Base-by-base conservation (phyloP, 1,140 invertebrate genomes). In the Trypoxylus dichotomus region DNA sequence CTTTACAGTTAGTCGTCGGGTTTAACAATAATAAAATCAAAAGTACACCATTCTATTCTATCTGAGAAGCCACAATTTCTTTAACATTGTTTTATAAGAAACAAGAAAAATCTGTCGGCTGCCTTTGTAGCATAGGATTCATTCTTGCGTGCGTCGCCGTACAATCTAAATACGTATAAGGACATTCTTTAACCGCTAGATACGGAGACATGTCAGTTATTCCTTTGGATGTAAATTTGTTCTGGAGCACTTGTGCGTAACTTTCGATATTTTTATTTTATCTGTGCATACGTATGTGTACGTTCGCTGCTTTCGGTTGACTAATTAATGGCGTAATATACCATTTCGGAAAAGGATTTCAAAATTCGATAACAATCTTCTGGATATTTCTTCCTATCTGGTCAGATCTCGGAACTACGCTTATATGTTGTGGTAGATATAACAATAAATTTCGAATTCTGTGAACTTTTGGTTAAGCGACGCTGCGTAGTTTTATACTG, bases 191-290 rank as follows among this genome's bases (percentile, higher is more conserved):
- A 82, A 82, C 81, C 81, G 80, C 78, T 83, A 83, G 83, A 83
- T 84, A 83, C 82, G 83, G 83, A 83, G 83, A 80, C 83, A 84
- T 81, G 83, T 84, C 83, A 82, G 78, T 54, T 80, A 84, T 82
- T 82, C 83, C 83, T 84, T 84, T 83, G 82, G 83, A 84, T 84
- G 83, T 84, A 84, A 84, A 84, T 84, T 84, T 84, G 82, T 83
- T 80, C 79, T 82, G 79, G 80, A 82, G 80, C 81, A 82, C 79
- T 82, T 83, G 60, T 68, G 60, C 60, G 60, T 68, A 43, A 80
- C 82, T 81, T 79, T 80, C 82, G 82, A 83, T 74, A 75, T 47
- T 42, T 74, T 78, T 74, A 75, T 78, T 68, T 77, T 74, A 43
- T 43, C n/a, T 25, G 27, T 2, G 13, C 19, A 24, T 68, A 6